Evolutionary conservation across 2,113 vertebrate genomes (phyloP).

Genomic region (western clawed frog (Xenopus tropicalis)): DNA sequence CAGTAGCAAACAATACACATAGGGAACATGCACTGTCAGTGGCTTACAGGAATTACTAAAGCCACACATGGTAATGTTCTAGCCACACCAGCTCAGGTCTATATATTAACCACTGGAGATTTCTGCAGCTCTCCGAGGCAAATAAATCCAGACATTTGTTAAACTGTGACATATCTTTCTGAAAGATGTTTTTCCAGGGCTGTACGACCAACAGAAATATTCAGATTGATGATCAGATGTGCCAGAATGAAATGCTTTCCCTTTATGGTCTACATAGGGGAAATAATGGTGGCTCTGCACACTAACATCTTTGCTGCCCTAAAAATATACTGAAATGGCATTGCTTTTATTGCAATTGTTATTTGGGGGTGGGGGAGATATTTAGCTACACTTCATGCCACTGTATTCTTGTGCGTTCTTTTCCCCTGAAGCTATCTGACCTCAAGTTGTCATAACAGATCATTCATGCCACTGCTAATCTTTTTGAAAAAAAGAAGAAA

Average conservation of each 20-base stretch:
- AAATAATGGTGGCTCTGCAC: neutral
- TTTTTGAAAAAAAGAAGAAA: slow-evolving; percentile 55
- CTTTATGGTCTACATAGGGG: neutral
- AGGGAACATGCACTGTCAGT: too few species aligned
- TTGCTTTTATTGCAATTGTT: neutral
- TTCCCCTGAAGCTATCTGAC: slow-evolving; percentile 58
- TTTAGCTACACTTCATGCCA: slow-evolving; percentile 21
- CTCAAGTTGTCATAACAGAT: slow-evolving; percentile 59
- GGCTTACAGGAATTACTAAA: neutral
- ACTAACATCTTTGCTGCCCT: neutral
- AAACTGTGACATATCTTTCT: slow-evolving; percentile 25
- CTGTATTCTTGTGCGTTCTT: slow-evolving; percentile 44
- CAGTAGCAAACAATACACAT: too few species aligned
- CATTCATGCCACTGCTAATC: slow-evolving; percentile 54
- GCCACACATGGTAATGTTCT: neutral
- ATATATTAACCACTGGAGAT: slow-evolving; percentile 37
- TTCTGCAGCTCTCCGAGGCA: slow-evolving; percentile 14
- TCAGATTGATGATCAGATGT: neutral
- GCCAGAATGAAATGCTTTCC: neutral
- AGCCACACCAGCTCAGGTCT: neutral
- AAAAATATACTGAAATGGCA: neutral
- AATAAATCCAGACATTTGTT: neutral
- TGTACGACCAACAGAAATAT: neutral
- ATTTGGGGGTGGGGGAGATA: too few species aligned
- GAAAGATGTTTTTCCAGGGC: slow-evolving; percentile 14